Conservation (phyloP, 2,113 vertebrate species). For the Octodon degus region DNA sequence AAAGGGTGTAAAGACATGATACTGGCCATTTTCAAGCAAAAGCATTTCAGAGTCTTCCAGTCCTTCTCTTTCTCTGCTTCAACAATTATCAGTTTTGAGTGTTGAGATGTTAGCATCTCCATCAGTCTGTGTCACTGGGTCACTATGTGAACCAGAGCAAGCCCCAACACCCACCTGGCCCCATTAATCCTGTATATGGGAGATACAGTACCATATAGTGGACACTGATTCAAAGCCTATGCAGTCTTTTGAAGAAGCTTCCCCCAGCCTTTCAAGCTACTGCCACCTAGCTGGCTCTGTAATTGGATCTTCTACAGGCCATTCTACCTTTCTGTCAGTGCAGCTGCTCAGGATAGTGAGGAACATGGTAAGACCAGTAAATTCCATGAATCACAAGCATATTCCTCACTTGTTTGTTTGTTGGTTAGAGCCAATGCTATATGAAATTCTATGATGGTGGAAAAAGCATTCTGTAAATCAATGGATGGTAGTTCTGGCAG, state of each 20-base stretch:
- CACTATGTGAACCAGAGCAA: background rate
- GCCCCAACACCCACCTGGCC: background rate
- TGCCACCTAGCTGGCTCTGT: background rate
- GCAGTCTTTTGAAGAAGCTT: background rate
- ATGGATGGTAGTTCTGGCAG: background rate
- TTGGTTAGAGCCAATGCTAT: background rate
- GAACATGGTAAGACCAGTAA: background rate
- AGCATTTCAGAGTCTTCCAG: background rate
- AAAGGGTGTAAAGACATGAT: background rate
- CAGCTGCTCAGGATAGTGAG: background rate
- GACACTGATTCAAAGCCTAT: background rate
- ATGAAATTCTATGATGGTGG: background rate
- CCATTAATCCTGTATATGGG: background rate
- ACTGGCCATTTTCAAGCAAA: constrained; percentile 1
- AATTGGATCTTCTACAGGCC: background rate
- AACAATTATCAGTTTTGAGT: background rate
- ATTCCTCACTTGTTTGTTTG: background rate
- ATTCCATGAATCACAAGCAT: background rate
- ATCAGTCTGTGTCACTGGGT: background rate
- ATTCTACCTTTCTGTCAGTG: background rate
- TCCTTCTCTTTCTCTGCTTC: background rate
- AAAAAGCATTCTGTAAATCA: background rate
- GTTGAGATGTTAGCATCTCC: background rate
- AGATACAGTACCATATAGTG: background rate
- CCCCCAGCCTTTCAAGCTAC: background rate